A percentile compares a stretch with the other conserved stretches of the same genome.
phyloP scores from a whole-genome alignment of 2,888 invertebrate genomes.

The Gari tellinella region DNA sequence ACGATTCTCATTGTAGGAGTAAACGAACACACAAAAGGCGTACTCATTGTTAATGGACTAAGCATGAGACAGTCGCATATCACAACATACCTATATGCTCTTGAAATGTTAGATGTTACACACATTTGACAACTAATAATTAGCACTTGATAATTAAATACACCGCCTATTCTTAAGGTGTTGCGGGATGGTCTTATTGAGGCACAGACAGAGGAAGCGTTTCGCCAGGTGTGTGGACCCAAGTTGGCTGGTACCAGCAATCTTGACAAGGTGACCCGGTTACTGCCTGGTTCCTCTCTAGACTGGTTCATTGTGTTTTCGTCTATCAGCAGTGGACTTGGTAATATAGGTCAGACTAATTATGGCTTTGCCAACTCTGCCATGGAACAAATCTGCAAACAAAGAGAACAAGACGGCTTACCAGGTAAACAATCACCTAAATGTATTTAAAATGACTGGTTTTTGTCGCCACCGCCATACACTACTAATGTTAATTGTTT shows the following conservation, averaged over 20 bases:
- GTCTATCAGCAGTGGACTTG: constrained; percentile 97
- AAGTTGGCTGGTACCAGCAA: constrained; percentile 90
- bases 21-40: too few relatives aligned
- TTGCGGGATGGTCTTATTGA: constrained; percentile 93
- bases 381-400: constrained; percentile 97
- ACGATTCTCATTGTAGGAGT: too few relatives aligned
- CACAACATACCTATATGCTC: too few relatives aligned
- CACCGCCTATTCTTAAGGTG: constrained; percentile 87
- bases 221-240: constrained; percentile 90
- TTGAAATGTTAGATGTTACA: too few relatives aligned
- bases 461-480: too few relatives aligned
- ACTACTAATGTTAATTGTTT: too few relatives aligned
- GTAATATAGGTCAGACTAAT: constrained; percentile 97
- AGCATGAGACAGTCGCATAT: too few relatives aligned
- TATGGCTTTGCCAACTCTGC: constrained; percentile 98
- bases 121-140: too few relatives aligned
- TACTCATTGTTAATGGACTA: too few relatives aligned
- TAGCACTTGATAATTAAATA: too few relatives aligned
- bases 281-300: constrained; percentile 73
- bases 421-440: too few relatives aligned
- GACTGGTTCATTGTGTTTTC: constrained; percentile 98
- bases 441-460: too few relatives aligned
- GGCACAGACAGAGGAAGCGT: constrained; percentile 92
- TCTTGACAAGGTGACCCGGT: constrained; percentile 91
- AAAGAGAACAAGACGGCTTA: constrained; percentile 91